phyloP scores from a whole-genome alignment of 1,140 invertebrate species.

The Microvelia longipes region DNA sequence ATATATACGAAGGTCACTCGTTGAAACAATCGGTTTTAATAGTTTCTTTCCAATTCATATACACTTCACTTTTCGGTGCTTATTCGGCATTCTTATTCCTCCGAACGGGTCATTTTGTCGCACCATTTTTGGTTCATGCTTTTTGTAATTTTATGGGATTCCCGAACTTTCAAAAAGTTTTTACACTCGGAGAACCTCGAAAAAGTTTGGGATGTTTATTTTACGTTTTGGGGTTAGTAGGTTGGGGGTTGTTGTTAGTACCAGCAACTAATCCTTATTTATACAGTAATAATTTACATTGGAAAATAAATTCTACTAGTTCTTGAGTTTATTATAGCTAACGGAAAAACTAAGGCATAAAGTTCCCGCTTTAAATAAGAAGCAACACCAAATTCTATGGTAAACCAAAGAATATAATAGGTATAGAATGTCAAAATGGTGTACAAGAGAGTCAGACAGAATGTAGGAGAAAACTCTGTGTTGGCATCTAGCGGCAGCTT shows the following conservation, averaged over 20 bases:
- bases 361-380: no score
- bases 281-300: slow-evolving; percentile 32
- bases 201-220: slow-evolving; percentile 46
- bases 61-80: slow-evolving; percentile 82
- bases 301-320: slow-evolving; percentile 5
- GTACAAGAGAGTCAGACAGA: no score
- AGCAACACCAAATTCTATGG: no score
- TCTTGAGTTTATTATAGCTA: slow-evolving; percentile 1
- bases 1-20: not conserved
- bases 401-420: no score
- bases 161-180: slow-evolving; percentile 67
- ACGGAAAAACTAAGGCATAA: no score
- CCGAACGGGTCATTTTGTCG: slow-evolving; percentile 69
- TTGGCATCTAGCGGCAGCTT: no score
- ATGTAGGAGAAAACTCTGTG: no score
- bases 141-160: slow-evolving; percentile 96
- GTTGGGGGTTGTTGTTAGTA: slow-evolving; percentile 60
- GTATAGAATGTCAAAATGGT: no score
- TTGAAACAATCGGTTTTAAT: not conserved
- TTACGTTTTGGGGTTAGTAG: slow-evolving; percentile 57
- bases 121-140: slow-evolving; percentile 75
- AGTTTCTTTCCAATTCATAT: slow-evolving; percentile 66
- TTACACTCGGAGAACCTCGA: slow-evolving; percentile 43
- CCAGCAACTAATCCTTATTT: slow-evolving; percentile 61
- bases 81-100: slow-evolving; percentile 82